Percentiles rank a stretch among this genome's conserved stretches.
Conservation (phyloP, 2,888 invertebrate species). For the Clitarchus hookeri region DNA sequence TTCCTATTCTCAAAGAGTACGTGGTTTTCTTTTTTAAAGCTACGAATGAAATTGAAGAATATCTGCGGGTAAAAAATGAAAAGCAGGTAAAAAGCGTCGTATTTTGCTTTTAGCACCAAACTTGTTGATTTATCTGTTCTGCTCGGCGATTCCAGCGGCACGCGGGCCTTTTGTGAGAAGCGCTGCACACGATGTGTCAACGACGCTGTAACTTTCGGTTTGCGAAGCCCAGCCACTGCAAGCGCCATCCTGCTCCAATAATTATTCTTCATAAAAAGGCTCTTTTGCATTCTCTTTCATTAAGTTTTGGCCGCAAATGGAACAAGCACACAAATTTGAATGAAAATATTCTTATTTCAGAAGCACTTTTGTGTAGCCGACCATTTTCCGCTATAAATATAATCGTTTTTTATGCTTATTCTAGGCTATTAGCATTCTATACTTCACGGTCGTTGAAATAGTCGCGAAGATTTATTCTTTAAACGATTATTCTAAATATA, state of each 20-base stretch:
- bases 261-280: not conserved
- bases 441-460: not conserved
- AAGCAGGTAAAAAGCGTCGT: not conserved
- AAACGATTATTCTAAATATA: not conserved
- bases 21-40: conserved; percentile 5
- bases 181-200: not conserved
- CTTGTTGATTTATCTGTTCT: conserved; percentile 14
- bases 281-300: conserved; percentile 3
- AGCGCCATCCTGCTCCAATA: not conserved
- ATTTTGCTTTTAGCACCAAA: conserved; percentile 6
- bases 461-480: not conserved
- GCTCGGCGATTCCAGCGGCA: not conserved
- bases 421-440: not conserved
- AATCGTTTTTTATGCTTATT: not conserved
- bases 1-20: not conserved
- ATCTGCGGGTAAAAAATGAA: not conserved
- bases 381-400: not conserved
- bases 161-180: not conserved
- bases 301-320: conserved; percentile 11
- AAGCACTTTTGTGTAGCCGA: not conserved
- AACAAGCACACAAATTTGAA: conserved; percentile 1
- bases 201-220: not conserved
- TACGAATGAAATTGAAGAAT: conserved; percentile 8
- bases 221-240: not conserved
- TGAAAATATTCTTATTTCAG: not conserved